A percentile compares a stretch with the other conserved stretches of the same genome.
These are phyloP conservation scores for Scaptomyza tumidula DNA, from an alignment of 2,888 invertebrate genomes.

Conservation along the genomic window DNA sequence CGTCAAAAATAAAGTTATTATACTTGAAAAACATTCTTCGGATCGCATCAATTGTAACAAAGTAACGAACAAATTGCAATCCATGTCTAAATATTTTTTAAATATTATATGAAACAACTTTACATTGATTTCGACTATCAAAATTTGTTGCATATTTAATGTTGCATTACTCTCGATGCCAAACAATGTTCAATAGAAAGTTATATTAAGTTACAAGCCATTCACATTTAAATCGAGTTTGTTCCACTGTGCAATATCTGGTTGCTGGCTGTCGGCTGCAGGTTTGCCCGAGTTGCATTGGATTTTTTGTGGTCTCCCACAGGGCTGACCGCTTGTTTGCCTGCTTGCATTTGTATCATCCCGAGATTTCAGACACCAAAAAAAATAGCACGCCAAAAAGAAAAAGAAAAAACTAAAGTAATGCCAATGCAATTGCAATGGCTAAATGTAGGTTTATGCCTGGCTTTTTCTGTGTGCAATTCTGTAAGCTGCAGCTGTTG, in stretches of 20 bases:
- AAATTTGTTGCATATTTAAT: no score
- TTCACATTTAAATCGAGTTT: not conserved
- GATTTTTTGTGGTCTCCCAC: slow-evolving; percentile 34
- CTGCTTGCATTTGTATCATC: slow-evolving; percentile 27
- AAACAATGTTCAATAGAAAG: no score
- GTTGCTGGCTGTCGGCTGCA: slow-evolving; percentile 15
- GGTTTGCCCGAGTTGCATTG: slow-evolving; percentile 13
- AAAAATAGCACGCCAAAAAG: slow-evolving; percentile 21
- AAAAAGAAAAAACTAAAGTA: not conserved
- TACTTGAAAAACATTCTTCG: no score
- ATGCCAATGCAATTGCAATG: slow-evolving; percentile 27
- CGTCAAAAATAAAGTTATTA: no score
- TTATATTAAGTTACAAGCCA: no score
- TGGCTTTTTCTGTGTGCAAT: not conserved
- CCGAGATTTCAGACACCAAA: slow-evolving; percentile 24
- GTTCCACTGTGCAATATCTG: slow-evolving; percentile 1
- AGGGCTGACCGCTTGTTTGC: slow-evolving; percentile 41
- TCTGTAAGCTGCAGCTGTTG: slow-evolving; percentile 8
- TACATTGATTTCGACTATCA: no score
- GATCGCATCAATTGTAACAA: no score
- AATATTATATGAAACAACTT: not conserved
- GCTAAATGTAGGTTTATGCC: slow-evolving; percentile 32
- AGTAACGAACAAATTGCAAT: no score
- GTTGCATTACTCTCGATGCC: no score
- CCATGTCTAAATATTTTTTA: no score